Base-by-base conservation (phyloP, 1,140 invertebrate species). In the Tetramorium simillimum region DNA sequence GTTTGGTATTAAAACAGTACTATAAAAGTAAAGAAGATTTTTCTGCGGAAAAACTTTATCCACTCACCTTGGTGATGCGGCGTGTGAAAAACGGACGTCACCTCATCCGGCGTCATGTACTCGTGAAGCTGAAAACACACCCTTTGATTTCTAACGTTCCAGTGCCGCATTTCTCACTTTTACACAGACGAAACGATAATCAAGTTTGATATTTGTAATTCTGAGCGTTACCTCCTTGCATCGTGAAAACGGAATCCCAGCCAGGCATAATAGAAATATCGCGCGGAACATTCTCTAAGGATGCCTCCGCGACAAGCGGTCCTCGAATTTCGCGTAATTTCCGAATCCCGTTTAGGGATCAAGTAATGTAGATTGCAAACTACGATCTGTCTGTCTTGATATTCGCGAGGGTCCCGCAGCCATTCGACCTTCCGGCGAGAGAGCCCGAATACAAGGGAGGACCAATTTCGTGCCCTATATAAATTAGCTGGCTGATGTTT, bases 21-120 rank as follows among this genome's bases (percentile, higher is more conserved):
- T 28, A 33, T 14, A 3, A 24, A 21, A 37, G 10, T 53, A 53
- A 73, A 56, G 43, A 43, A n/a, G 6, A 77, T 7, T 9, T 63
- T n/a, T 63, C 43, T 3, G 4, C 1, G 46, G 16, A 9, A 3
- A 12, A 63, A 49, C 10, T n/a, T 14, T 76, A n/a, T 69, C 56
- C 56, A 82, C 72, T 51, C 62, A 88, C 87, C 86, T 33, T 67
- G 56, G 16, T 89, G 56, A 37, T 73, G 86, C 1, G 56, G 62
- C 0, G 73, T 85, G 6, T 89, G 67, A 60, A 89, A 89, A 21
- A 89, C 21, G 1, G 56, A 63, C 80, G 73, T 87, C 9, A 89
- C 80, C 73, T 89, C 88, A 9, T 65, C 67, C 9, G 56, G 33
- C 49, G 88, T 89, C 88, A 89, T 87, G n/a, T 86, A 72, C 40